Conservation (phyloP, 1,140 invertebrate genomes). For the Hydropsyche tenuis region DNA sequence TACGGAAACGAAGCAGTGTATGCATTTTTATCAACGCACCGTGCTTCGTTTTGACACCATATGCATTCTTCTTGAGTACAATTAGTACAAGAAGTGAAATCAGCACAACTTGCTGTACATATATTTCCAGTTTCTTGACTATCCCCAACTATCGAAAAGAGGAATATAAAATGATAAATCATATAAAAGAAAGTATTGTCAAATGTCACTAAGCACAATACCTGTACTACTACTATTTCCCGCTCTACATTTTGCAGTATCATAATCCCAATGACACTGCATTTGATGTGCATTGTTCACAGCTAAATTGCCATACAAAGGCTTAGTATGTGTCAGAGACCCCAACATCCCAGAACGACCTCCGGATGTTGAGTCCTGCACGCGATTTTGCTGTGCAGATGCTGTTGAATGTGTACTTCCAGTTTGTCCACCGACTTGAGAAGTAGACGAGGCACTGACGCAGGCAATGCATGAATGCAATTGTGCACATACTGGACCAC, state of each 20-base stretch:
- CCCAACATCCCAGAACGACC: background rate
- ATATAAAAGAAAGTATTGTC: slow-evolving; percentile 11
- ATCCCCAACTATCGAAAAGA: slow-evolving; percentile 24
- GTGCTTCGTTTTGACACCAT: slow-evolving; percentile 89
- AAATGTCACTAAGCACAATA: background rate
- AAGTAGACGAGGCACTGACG: slow-evolving; percentile 62
- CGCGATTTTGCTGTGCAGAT: slow-evolving; percentile 45
- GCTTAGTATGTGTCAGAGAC: slow-evolving; percentile 16
- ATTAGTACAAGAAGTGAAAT: slow-evolving; percentile 82
- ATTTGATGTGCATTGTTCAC: slow-evolving; percentile 52
- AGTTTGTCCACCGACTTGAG: slow-evolving; percentile 52
- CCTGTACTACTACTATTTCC: slow-evolving; percentile 54
- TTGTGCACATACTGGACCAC: slow-evolving; percentile 70
- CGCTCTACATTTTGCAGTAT: slow-evolving; percentile 64
- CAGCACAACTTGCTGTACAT: slow-evolving; percentile 80
- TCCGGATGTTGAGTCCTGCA: slow-evolving; percentile 1
- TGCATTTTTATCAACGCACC: slow-evolving; percentile 95
- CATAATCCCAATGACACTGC: slow-evolving; percentile 66
- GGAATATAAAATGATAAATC: slow-evolving; percentile 3
- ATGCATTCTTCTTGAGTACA: slow-evolving; percentile 91
- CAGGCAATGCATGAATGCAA: slow-evolving; percentile 87
- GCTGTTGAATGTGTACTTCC: slow-evolving; percentile 59
- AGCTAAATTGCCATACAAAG: background rate
- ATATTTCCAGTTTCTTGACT: slow-evolving; percentile 51
- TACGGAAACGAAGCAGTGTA: slow-evolving; percentile 96